These are phyloP conservation scores for Cyphomyrus discorhynchus DNA, from an alignment of 2,113 vertebrate species.

Conservation along the genomic window DNA sequence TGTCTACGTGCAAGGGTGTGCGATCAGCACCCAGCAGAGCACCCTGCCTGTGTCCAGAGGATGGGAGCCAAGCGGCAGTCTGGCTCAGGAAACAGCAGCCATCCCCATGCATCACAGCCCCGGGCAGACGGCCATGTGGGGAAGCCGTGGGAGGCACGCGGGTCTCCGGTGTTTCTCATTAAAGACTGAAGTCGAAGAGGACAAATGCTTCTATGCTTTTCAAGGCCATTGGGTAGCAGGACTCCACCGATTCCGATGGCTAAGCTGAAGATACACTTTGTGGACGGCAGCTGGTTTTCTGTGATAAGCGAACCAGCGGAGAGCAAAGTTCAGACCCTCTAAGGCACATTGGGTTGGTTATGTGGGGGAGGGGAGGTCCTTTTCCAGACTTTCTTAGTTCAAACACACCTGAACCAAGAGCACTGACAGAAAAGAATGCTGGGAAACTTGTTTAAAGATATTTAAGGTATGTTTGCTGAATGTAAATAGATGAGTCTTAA, in stretches of 20 bases:
- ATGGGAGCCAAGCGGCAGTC: background rate
- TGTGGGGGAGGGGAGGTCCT: background rate
- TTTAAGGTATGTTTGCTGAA: background rate
- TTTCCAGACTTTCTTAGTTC: background rate
- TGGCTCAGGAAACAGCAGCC: background rate
- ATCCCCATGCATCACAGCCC: background rate
- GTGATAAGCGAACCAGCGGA: background rate
- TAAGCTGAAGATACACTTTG: background rate
- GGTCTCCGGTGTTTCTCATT: background rate
- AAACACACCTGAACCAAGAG: background rate
- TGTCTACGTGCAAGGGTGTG: background rate
- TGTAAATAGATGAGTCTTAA: background rate
- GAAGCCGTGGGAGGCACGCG: background rate
- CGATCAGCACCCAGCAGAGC: background rate
- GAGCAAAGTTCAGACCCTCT: background rate
- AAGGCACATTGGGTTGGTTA: background rate
- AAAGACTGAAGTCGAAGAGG: background rate
- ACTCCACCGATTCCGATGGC: background rate
- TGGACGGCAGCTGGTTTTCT: background rate
- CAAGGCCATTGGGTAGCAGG: background rate
- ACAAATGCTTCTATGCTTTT: background rate
- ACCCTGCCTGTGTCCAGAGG: background rate
- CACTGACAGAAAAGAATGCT: background rate
- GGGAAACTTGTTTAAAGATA: background rate
- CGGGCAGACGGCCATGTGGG: background rate